phyloP scores from a whole-genome alignment of 2,113 vertebrate genomes.

The Bothrops jararaca region DNA sequence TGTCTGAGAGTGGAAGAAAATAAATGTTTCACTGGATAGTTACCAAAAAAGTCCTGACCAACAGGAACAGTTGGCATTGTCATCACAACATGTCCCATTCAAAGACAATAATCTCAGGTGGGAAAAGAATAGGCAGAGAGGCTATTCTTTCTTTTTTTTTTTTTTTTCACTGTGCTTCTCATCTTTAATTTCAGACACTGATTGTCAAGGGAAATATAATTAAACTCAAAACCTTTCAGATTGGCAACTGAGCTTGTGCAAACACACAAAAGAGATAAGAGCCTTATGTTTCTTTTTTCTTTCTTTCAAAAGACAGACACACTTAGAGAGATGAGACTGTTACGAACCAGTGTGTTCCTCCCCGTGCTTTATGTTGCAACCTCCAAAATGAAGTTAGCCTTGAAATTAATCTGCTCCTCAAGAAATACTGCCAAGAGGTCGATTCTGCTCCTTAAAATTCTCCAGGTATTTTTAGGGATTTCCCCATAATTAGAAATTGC shows the following conservation, averaged over 20 bases:
- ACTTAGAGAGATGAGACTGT: neutral
- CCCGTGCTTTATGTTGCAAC: neutral
- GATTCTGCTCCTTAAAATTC: neutral
- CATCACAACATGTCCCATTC: neutral
- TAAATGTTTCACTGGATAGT: neutral
- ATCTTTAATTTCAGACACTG: neutral
- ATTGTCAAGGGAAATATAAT: constrained; percentile 17
- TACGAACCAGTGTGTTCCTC: neutral
- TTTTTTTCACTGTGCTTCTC: neutral
- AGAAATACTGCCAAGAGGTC: neutral
- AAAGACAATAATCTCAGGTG: neutral
- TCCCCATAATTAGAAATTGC: neutral
- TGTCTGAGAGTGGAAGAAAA: too few relatives aligned
- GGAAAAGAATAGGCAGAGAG: neutral
- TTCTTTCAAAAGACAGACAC: neutral
- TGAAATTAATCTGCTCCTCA: neutral
- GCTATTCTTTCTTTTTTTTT: neutral
- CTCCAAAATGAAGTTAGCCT: neutral
- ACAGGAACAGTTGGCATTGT: neutral
- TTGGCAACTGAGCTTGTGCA: neutral
- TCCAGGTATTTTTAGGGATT: neutral
- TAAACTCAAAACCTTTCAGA: neutral
- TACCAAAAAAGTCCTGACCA: neutral
- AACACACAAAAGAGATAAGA: neutral
- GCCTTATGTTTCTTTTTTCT: too few relatives aligned